phyloP scores from a whole-genome alignment of 2,113 vertebrate genomes.

The Neoarius graeffei region DNA sequence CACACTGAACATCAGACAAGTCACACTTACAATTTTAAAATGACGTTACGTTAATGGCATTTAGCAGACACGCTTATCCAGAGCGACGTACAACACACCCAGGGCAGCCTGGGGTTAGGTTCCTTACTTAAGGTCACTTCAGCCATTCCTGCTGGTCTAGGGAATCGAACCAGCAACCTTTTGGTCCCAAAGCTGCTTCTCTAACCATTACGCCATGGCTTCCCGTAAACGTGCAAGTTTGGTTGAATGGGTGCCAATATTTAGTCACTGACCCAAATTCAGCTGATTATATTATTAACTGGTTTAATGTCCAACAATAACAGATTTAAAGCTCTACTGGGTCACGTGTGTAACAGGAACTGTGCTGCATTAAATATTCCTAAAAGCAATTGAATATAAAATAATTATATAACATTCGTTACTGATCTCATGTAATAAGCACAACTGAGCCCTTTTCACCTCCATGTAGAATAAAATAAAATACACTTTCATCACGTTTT shows the following conservation, averaged over 20 bases:
- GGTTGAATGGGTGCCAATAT: background rate
- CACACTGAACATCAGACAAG: background rate
- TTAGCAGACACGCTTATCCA: too few species aligned
- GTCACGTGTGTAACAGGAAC: background rate
- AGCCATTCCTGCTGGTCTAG: too few species aligned
- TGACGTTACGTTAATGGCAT: too few species aligned
- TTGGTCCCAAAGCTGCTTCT: too few species aligned
- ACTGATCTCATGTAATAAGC: constrained; percentile 22
- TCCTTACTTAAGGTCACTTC: too few species aligned
- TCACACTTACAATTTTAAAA: background rate
- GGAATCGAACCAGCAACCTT: too few species aligned
- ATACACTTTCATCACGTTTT: constrained; percentile 15
- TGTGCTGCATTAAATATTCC: background rate
- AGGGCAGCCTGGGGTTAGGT: too few species aligned
- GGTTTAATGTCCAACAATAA: background rate
- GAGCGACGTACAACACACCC: too few species aligned
- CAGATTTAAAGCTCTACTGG: background rate
- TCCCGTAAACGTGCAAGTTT: background rate
- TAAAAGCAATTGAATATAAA: constrained; percentile 16
- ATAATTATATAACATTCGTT: background rate
- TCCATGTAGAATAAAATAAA: constrained; percentile 24
- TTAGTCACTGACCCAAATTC: background rate
- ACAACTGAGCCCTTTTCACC: constrained; percentile 25
- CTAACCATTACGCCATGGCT: too few species aligned
- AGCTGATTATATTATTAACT: background rate